Conservation (phyloP, 2,888 invertebrate species). For the Molanna angustata region DNA sequence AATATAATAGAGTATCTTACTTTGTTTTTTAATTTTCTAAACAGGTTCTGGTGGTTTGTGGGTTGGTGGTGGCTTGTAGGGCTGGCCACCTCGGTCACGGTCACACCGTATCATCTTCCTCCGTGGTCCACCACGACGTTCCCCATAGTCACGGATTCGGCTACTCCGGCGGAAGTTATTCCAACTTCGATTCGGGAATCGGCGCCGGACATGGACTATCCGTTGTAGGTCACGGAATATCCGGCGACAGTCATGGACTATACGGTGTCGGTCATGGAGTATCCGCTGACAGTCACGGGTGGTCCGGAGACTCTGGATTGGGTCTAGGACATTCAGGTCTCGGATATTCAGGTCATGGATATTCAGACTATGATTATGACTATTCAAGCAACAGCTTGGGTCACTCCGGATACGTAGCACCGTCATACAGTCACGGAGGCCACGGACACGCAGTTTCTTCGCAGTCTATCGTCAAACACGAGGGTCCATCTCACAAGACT, state of each 20-base stretch:
- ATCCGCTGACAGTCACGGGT: neutral
- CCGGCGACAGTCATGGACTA: slow-evolving; percentile 9
- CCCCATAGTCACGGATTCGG: slow-evolving; percentile 35
- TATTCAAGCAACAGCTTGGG: neutral
- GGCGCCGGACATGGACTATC: too few relatives aligned
- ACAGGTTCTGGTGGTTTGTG: slow-evolving; percentile 49
- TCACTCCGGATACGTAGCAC: slow-evolving; percentile 1
- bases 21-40: too few relatives aligned
- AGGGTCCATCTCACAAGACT: slow-evolving; percentile 9
- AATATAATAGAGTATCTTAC: too few relatives aligned
- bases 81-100: slow-evolving; percentile 46
- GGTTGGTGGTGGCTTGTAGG: slow-evolving; percentile 48
- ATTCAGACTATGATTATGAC: slow-evolving; percentile 14
- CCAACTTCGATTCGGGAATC: too few relatives aligned
- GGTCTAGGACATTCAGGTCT: slow-evolving; percentile 2
- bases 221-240: too few relatives aligned
- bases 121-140: slow-evolving; percentile 31
- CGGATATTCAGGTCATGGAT: slow-evolving; percentile 3
- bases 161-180: slow-evolving; percentile 35
- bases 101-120: slow-evolving; percentile 36
- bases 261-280: slow-evolving; percentile 12
- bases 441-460: slow-evolving; percentile 16
- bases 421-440: slow-evolving; percentile 2
- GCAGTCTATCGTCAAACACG: slow-evolving; percentile 13
- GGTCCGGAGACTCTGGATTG: slow-evolving; percentile 34